Base-by-base conservation (phyloP, 1,140 invertebrate genomes). In the Pseudomyrmex dendroicus region DNA sequence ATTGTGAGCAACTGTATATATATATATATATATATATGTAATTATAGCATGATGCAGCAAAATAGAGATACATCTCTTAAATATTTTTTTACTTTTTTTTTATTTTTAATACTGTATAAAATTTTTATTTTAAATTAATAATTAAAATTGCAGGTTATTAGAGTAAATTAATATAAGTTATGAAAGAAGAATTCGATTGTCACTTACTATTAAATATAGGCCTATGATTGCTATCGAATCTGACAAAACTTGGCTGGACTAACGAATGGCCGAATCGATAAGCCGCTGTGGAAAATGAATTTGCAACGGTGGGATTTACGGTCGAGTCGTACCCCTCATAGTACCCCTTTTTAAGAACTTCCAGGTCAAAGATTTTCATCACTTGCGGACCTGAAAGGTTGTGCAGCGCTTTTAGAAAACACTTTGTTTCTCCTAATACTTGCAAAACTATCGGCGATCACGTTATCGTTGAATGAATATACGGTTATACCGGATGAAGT, bases 231-330 rank as follows among this genome's bases (percentile, higher is more conserved):
- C 94, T 95, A 86, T 97, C 96, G 88, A 95, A 96, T 72, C 97
- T 94, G 17, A 96, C 92, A 88, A 96, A 96, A 35, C 95, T 96
- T 0, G 96, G 96, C 87, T 98, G 97, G 1, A 99, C 97, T 22
- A 99, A 92, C 35, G 98, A 98, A 92, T 99, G 99, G 0, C 99
- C 99, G 93, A 99, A 99, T 20, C 98, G 95, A 93, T 98, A 99
- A n/a, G 98, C 99, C 1, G 98, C 99, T 0, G 98, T 96, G 0
- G 98, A 97, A 94, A 99, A 99, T 64, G 97, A 97, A 93, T 99
- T 99, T 15, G 97, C 96, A 13, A 99, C 96, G 15, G 96, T 96
- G 0, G 99, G 96, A 94, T 99, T 98, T 20, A 98, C 96, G 73
- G 96, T 96, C 0, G 96, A 93, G 92, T 98, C 96, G 91, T 99